Conservation (phyloP, 1,140 invertebrate genomes). For the Choristoneura fumiferana region DNA sequence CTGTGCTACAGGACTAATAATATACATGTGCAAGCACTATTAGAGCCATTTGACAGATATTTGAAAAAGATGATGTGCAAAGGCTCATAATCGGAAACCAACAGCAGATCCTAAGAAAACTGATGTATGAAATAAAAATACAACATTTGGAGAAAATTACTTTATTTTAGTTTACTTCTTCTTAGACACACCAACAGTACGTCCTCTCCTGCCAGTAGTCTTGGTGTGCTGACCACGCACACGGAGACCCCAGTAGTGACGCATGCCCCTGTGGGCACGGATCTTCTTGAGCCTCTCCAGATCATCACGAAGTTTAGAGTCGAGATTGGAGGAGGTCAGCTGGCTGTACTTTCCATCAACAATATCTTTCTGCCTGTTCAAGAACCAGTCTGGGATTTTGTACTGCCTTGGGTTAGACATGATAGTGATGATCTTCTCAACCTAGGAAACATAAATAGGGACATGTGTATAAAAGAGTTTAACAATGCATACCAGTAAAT, state of each 20-base stretch:
- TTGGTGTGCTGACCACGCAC: constrained; percentile 99
- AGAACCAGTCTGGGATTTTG: constrained; percentile 99
- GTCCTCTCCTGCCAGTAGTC: constrained; percentile 97
- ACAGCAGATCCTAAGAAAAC: no score
- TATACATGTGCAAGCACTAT: no score
- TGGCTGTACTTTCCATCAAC: constrained; percentile 99
- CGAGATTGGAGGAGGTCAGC: constrained; percentile 94
- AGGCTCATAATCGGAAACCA: no score
- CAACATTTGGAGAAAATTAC: constrained; percentile 30
- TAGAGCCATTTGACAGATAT: no score
- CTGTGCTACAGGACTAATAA: no score
- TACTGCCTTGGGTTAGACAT: constrained; percentile 98
- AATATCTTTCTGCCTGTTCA: constrained; percentile 99
- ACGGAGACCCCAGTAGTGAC: constrained; percentile 98
- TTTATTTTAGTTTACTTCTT: constrained; percentile 91
- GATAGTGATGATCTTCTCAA: constrained; percentile 98
- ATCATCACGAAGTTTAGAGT: constrained; percentile 99
- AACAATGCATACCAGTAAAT: no score
- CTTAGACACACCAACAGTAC: constrained; percentile 99
- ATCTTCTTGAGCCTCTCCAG: constrained; percentile 99
- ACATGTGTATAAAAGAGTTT: no score
- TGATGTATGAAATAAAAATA: constrained; percentile 20
- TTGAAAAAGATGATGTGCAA: no score
- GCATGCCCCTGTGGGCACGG: constrained; percentile 95
- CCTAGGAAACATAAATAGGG: constrained; percentile 81